Conservation (phyloP, 2,113 vertebrate genomes). For the Anoplopoma fimbria region DNA sequence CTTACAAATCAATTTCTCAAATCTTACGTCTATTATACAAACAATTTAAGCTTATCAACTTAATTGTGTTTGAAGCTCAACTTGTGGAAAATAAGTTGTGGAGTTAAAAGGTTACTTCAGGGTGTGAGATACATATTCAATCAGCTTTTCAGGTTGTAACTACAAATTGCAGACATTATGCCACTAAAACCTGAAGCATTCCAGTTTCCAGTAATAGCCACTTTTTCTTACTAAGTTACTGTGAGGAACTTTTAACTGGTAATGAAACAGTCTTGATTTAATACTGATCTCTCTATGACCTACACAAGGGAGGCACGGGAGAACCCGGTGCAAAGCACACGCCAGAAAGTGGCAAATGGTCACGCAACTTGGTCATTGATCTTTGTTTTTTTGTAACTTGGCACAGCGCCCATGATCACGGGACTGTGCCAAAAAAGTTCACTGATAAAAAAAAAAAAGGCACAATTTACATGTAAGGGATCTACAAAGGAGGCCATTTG, state of each 20-base stretch:
- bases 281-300: too few species aligned
- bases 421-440: neutral
- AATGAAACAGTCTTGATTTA: too few species aligned
- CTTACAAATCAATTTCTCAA: too few species aligned
- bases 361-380: too few species aligned
- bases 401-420: neutral
- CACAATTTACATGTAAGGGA: too few species aligned
- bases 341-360: too few species aligned
- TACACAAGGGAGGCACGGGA: neutral
- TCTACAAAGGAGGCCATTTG: neutral
- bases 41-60: too few species aligned
- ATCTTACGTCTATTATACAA: too few species aligned
- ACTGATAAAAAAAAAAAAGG: too few species aligned
- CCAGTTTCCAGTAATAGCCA: neutral
- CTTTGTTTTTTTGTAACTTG: neutral
- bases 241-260: too few species aligned
- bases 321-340: neutral
- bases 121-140: neutral
- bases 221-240: neutral
- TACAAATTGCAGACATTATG: neutral
- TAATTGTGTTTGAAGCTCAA: too few species aligned
- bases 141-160: neutral
- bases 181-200: neutral
- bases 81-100: too few species aligned
- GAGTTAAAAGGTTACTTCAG: neutral